Conservation (phyloP, 2,797 vertebrate genomes). For the Aerospiza tachiro region DNA sequence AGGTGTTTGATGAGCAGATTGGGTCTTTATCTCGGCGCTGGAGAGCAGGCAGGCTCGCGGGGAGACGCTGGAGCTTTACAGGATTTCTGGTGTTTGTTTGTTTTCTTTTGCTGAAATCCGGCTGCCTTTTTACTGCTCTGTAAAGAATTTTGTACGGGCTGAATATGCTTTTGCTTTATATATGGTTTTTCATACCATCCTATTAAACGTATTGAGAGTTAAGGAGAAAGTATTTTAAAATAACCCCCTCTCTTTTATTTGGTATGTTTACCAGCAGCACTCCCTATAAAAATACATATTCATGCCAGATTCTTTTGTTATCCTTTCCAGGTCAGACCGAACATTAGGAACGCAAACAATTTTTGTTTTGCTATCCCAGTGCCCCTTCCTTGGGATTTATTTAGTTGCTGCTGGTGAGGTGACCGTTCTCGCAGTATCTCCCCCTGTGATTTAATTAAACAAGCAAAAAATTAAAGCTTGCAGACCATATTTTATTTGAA, state of each 20-base stretch:
- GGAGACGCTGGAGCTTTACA: slow-evolving; percentile 54
- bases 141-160: background rate
- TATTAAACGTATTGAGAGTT: slow-evolving; percentile 42
- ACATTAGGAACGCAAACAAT: slow-evolving; percentile 67
- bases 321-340: slow-evolving; percentile 32
- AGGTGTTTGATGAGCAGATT: slow-evolving; percentile 90
- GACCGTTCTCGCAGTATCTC: slow-evolving; percentile 23
- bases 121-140: background rate
- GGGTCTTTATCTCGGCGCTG: slow-evolving; percentile 79
- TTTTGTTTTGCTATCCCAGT: slow-evolving; percentile 41
- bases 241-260: slow-evolving; percentile 24
- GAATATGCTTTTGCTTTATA: background rate
- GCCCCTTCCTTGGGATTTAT: background rate
- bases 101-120: slow-evolving; percentile 32
- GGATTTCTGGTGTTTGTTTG: slow-evolving; percentile 62
- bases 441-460: slow-evolving; percentile 54
- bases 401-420: slow-evolving; percentile 14
- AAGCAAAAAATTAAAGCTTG: slow-evolving; percentile 53
- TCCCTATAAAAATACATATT: slow-evolving; percentile 59
- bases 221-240: slow-evolving; percentile 54
- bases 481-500: slow-evolving; percentile 15
- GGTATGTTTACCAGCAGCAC: slow-evolving; percentile 29
- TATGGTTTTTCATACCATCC: background rate
- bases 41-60: slow-evolving; percentile 64
- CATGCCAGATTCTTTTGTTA: slow-evolving; percentile 52